phyloP scores from a whole-genome alignment of 2,888 invertebrate genomes.

The Venusia cambrica region DNA sequence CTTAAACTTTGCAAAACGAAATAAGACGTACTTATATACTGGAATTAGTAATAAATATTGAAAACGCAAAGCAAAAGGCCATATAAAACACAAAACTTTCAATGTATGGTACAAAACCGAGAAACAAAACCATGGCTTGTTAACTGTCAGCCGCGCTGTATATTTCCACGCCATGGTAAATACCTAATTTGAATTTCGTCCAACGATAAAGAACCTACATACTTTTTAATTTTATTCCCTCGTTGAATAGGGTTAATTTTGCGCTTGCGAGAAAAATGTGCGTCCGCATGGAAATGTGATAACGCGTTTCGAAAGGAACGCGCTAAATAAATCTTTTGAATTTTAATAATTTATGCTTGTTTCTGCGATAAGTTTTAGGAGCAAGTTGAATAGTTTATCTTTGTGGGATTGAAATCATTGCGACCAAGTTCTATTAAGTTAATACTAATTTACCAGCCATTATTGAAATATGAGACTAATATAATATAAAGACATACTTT shows the following conservation, averaged over 20 bases:
- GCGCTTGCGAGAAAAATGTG: slow-evolving; percentile 34
- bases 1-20: too few relatives aligned
- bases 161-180: slow-evolving; percentile 30
- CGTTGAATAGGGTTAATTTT: slow-evolving; percentile 52
- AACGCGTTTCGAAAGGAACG: slow-evolving; percentile 24
- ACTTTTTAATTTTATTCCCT: slow-evolving; percentile 48
- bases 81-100: too few relatives aligned
- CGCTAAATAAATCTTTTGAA: slow-evolving; percentile 11
- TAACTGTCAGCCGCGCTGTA: slow-evolving; percentile 7
- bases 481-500: too few relatives aligned
- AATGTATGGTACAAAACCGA: background rate
- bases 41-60: too few relatives aligned
- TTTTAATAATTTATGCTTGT: slow-evolving; percentile 7
- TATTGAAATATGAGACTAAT: too few relatives aligned
- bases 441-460: too few relatives aligned
- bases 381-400: too few relatives aligned
- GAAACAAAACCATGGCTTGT: slow-evolving; percentile 1
- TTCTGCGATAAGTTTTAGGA: too few relatives aligned
- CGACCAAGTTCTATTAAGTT: too few relatives aligned
- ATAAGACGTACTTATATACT: too few relatives aligned
- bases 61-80: too few relatives aligned
- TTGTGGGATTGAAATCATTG: too few relatives aligned
- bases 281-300: slow-evolving; percentile 29
- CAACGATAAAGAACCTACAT: slow-evolving; percentile 29
- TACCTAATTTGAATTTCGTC: slow-evolving; percentile 49